Evolutionary conservation across 2,888 invertebrate species (phyloP).

Genomic region (Tyria jacobaeae): DNA sequence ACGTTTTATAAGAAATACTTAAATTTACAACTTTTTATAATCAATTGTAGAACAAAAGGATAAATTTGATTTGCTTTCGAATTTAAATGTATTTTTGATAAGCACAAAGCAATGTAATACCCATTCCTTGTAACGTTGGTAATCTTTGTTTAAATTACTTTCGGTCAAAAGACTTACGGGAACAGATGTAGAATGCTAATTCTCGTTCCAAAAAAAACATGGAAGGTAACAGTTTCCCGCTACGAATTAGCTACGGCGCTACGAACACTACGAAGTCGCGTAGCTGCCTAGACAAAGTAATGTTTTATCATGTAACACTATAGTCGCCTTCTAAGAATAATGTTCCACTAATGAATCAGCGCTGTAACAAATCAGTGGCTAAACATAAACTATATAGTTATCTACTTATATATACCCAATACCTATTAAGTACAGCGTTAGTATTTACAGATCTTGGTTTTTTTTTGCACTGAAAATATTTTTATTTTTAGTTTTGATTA

Average conservation of each 20-base stretch:
- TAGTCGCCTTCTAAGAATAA: conserved; percentile 25
- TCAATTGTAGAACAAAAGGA: no score
- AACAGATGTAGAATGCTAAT: conserved; percentile 18
- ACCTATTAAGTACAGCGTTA: conserved; percentile 23
- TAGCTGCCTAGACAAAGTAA: conserved; percentile 51
- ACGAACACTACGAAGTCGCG: conserved; percentile 36
- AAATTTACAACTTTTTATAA: no score
- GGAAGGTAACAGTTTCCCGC: conserved; percentile 5
- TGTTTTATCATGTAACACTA: conserved; percentile 26
- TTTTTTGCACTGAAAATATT: not conserved
- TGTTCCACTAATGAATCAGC: conserved; percentile 27
- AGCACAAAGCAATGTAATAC: not conserved
- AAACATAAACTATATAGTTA: conserved; percentile 51
- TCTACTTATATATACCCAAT: conserved; percentile 32
- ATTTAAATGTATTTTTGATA: no score
- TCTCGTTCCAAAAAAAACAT: conserved; percentile 10
- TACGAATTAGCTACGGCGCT: conserved; percentile 20
- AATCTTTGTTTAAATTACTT: conserved; percentile 13
- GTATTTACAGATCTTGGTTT: not conserved
- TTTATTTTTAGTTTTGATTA: no score
- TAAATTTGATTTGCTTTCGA: no score
- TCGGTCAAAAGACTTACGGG: conserved; percentile 11
- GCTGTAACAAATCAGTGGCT: conserved; percentile 75
- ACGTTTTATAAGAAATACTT: no score
- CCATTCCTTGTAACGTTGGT: not conserved